Evolutionary conservation across 2,888 invertebrate genomes (phyloP).

Genomic region (Cephus pulcher): DNA sequence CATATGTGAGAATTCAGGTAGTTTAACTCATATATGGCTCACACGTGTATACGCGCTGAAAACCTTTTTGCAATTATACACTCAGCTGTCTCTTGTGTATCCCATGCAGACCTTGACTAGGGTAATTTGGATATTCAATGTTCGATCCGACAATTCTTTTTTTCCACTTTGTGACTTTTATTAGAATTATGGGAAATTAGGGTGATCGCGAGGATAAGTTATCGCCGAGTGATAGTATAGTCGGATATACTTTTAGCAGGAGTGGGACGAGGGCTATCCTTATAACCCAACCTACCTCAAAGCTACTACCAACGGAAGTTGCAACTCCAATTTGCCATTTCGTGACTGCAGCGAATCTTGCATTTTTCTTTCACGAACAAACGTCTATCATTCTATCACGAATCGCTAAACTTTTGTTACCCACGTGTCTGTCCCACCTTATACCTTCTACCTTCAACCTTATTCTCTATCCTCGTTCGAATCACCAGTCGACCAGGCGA

Average conservation of each 20-base stretch:
- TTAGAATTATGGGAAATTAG: background rate
- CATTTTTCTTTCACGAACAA: conserved; percentile 66
- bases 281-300: conserved; percentile 60
- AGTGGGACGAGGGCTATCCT: background rate
- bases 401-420: conserved; percentile 58
- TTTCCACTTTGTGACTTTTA: background rate
- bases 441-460: background rate
- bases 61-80: background rate
- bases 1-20: background rate
- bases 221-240: background rate
- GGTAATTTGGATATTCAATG: background rate
- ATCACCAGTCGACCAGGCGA: background rate
- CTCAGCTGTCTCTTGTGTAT: background rate
- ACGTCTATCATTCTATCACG: conserved; percentile 68
- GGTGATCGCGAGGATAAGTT: background rate
- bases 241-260: background rate
- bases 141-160: background rate
- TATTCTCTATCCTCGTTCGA: background rate
- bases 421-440: background rate
- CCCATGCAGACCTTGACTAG: background rate
- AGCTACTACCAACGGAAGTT: conserved; percentile 53
- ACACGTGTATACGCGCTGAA: background rate
- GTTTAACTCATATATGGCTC: background rate
- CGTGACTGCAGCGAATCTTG: conserved; percentile 67
- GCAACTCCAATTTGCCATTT: conserved; percentile 66